A percentile compares a stretch with the other conserved stretches of the same genome.
phyloP scores from a whole-genome alignment of 2,113 vertebrate species.

The Vimba vimba region DNA sequence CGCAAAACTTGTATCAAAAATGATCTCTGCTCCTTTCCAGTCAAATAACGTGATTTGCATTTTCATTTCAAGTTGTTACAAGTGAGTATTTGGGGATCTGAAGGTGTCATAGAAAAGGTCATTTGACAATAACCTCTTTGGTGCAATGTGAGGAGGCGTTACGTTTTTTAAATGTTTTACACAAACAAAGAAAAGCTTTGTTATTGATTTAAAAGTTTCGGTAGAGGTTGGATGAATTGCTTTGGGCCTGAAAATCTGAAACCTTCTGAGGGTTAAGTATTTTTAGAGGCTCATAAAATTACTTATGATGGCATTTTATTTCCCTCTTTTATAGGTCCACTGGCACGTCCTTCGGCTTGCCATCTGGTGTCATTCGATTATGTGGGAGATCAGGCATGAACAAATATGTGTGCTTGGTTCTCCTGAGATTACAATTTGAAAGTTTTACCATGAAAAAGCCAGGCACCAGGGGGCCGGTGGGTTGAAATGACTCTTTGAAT shows the following conservation, averaged over 20 bases:
- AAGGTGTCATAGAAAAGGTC: neutral
- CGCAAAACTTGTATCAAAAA: neutral
- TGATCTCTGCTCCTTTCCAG: neutral
- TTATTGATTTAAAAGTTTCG: neutral
- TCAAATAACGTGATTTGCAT: slow-evolving; percentile 32
- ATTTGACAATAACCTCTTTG: neutral
- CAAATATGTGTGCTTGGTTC: slow-evolving; percentile 80
- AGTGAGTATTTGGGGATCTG: slow-evolving; percentile 10
- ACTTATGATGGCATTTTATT: slow-evolving; percentile 39
- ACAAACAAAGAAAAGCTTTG: neutral
- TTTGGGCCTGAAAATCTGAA: neutral
- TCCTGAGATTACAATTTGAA: slow-evolving; percentile 81
- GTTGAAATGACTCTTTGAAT: slow-evolving; percentile 71
- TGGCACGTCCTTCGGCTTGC: slow-evolving; percentile 43
- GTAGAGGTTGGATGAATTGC: neutral
- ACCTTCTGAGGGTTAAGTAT: neutral
- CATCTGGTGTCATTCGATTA: slow-evolving; percentile 71
- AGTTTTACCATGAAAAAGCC: slow-evolving; percentile 76
- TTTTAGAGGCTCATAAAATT: slow-evolving; percentile 23
- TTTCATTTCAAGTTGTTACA: slow-evolving; percentile 3
- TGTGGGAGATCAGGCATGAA: slow-evolving; percentile 79
- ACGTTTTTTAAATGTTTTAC: neutral
- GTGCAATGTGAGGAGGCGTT: neutral
- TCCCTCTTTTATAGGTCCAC: slow-evolving; percentile 13
- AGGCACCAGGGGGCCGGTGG: slow-evolving; percentile 73